These are phyloP conservation scores for Cepaea nemoralis DNA, from an alignment of 1,140 invertebrate species.

Conservation along the genomic window DNA sequence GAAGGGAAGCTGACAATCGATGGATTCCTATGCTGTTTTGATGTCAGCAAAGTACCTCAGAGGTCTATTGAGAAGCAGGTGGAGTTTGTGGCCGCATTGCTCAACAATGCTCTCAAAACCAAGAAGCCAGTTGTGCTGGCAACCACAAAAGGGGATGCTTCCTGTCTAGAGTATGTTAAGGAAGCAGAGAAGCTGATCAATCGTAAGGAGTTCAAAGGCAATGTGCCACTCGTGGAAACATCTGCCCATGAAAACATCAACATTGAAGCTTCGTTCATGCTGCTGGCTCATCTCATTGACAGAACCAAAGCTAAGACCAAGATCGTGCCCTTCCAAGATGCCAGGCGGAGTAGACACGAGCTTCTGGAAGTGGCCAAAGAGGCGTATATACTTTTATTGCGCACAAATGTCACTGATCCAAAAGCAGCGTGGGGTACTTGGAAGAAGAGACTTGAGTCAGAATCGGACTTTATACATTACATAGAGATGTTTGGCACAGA, in stretches of 20 bases:
- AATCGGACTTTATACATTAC: slow-evolving; percentile 91
- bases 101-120: slow-evolving; percentile 70
- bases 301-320: slow-evolving; percentile 78
- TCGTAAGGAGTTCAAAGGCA: slow-evolving; percentile 91
- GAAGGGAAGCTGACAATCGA: slow-evolving; percentile 94
- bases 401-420: slow-evolving; percentile 79
- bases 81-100: slow-evolving; percentile 66
- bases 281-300: slow-evolving; percentile 93
- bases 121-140: slow-evolving; percentile 96
- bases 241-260: slow-evolving; percentile 97
- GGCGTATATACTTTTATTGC: slow-evolving; percentile 64
- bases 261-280: slow-evolving; percentile 92
- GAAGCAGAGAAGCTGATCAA: slow-evolving; percentile 90
- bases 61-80: slow-evolving; percentile 82
- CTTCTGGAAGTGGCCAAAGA: slow-evolving; percentile 78
- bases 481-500: slow-evolving; percentile 91
- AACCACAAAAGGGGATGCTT: slow-evolving; percentile 96
- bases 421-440: slow-evolving; percentile 88
- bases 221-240: slow-evolving; percentile 91
- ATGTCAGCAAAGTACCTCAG: slow-evolving; percentile 87
- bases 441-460: slow-evolving; percentile 86
- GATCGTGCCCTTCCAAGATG: slow-evolving; percentile 88
- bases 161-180: slow-evolving; percentile 86
- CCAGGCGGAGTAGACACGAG: slow-evolving; percentile 87
- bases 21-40: slow-evolving; percentile 95